Conservation (phyloP, 2,113 vertebrate genomes). For the Proteles cristata region DNA sequence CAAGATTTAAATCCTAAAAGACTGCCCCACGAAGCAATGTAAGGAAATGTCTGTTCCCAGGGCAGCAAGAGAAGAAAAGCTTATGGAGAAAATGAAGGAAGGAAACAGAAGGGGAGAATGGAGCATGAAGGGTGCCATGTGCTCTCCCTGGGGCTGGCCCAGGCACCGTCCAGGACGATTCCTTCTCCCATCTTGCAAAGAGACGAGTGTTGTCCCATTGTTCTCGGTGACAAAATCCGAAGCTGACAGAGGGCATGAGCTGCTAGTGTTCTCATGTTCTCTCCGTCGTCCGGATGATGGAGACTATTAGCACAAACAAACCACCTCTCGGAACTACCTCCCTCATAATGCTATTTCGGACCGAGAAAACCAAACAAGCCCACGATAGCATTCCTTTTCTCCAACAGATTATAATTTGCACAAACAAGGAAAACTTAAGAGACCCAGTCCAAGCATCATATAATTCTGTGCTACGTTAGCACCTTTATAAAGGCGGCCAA, state of each 20-base stretch:
- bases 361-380: background rate
- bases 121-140: background rate
- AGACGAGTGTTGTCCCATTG: background rate
- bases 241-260: no score
- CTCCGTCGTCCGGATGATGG: fast-evolving
- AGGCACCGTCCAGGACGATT: background rate
- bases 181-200: background rate
- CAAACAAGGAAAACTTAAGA: background rate
- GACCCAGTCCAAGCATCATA: background rate
- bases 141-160: fast-evolving
- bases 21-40: background rate
- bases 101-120: fast-evolving
- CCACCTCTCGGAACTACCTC: background rate
- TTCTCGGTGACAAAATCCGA: background rate
- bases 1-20: background rate
- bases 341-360: background rate
- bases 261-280: background rate
- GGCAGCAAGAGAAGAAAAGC: background rate
- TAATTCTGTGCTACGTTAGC: background rate
- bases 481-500: background rate
- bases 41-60: background rate
- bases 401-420: background rate
- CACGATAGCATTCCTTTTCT: background rate
- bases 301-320: background rate
- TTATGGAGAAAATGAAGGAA: background rate